Evolutionary conservation across 1,140 invertebrate species (phyloP), one percentile per base, ranked within the genome.

Genomic region (Spodoptera litura): DNA sequence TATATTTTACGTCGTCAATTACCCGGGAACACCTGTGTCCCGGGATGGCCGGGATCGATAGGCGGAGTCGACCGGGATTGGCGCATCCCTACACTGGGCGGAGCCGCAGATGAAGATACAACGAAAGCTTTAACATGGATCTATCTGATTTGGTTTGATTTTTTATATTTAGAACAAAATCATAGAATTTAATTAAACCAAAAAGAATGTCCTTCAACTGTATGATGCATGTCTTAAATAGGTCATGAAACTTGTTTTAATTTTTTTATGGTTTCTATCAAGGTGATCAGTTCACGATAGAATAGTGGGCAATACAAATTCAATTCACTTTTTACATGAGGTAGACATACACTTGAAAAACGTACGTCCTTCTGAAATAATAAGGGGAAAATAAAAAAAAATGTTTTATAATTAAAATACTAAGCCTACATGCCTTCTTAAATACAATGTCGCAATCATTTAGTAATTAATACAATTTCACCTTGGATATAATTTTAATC

Each of bases 51-150:
- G 77, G 83, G 88, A 91, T 91, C 88, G 76, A 89, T 90, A 90
- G 92, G 92, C 92, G 90, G 88, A 82, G 92, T 82, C 78, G 66
- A 31, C 52, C 49, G 79, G 81, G 85, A 93, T 93, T 92, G 92
- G 92, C 74, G 44, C 76, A 38, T 55, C 66, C 58, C 25, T 15
- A 38, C n/a, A 20, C 73, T 76, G 84, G 92, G 90, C 88, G 91
- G 88, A 70, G 83, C 81, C 71, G 68, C 62, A 66, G 49, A 31
- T 85, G 87, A 90, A 87, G 89, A 82, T 88, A 85, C 44, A 74
- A 58, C 73, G 73, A 61, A 78, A 27, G 58, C 56, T 51, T 62
- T 27, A 6, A 10, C 11, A 64, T 61, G 12, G 70, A 74, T 44
- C 12, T 25, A 44, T 0, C 49, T 15, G 35, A 4, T 31, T 25